These are phyloP conservation scores for Tipula helvola DNA, from an alignment of 2,888 invertebrate genomes.

Conservation along the genomic window DNA sequence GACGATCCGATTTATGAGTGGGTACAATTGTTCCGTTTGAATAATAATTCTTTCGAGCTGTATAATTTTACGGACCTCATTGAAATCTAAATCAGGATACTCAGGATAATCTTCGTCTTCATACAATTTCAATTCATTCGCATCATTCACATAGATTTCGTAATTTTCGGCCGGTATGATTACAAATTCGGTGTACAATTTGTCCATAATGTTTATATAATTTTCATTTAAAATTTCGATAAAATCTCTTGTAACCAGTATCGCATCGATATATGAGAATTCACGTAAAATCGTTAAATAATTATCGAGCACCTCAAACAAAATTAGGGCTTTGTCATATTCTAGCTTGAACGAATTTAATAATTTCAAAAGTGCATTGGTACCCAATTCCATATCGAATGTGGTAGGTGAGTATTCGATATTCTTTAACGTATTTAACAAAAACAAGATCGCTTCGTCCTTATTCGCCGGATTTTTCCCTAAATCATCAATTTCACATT, in stretches of 20 bases:
- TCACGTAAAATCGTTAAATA: neutral
- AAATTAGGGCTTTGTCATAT: neutral
- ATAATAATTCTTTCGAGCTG: neutral
- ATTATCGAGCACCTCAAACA: neutral
- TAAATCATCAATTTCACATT: neutral
- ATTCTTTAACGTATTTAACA: neutral
- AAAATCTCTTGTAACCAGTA: neutral
- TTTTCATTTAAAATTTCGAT: neutral
- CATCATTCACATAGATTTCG: neutral
- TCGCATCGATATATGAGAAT: neutral
- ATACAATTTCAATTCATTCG: neutral
- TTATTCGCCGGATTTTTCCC: neutral
- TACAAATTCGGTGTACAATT: neutral
- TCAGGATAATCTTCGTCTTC: neutral
- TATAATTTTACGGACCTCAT: neutral
- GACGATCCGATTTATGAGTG: neutral
- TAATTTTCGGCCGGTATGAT: neutral
- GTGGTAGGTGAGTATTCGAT: neutral
- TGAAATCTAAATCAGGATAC: neutral
- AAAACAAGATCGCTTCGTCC: neutral
- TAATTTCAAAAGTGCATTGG: neutral
- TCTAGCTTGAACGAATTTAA: neutral
- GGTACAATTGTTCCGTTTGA: neutral
- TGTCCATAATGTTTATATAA: neutral
- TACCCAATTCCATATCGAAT: neutral